A percentile compares a stretch with the other conserved stretches of the same genome.
phyloP scores from a whole-genome alignment of 2,113 vertebrate genomes.

The Tupaia tana region DNA sequence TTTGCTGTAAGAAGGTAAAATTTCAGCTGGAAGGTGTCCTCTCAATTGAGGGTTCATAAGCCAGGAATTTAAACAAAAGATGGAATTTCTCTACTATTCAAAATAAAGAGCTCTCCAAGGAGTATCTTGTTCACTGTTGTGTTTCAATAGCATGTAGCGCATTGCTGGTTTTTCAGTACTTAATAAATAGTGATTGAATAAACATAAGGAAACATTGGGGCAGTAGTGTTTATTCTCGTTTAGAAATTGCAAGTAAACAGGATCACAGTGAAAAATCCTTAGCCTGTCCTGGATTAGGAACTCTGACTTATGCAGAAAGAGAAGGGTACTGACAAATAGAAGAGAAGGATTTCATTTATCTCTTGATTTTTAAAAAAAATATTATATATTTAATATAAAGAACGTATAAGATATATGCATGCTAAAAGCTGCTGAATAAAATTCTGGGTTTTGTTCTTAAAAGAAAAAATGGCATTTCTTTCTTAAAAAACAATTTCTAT shows the following conservation, averaged over 20 bases:
- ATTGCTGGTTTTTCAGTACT: background rate
- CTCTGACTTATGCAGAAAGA: background rate
- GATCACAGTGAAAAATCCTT: background rate
- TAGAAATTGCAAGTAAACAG: conserved; percentile 54
- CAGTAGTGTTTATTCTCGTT: background rate
- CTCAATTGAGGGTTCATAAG: background rate
- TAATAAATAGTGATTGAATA: background rate
- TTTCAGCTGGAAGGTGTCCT: background rate
- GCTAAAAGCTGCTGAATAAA: conserved; percentile 14
- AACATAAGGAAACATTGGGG: background rate
- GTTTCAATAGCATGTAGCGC: background rate
- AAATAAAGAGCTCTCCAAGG: background rate
- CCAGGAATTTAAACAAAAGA: conserved; percentile 2
- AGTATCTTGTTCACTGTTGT: background rate
- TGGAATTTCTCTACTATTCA: background rate
- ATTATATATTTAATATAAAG: conserved; percentile 17
- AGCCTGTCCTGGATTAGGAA: background rate
- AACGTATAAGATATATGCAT: background rate
- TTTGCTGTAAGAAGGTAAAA: conserved; percentile 18
- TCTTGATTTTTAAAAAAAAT: background rate
- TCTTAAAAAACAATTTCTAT: conserved; percentile 21
- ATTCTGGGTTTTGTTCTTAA: conserved; percentile 50
- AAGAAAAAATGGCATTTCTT: conserved; percentile 49
- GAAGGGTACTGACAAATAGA: background rate
- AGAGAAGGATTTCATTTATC: conserved; percentile 4